Evolutionary conservation across 1,140 invertebrate species (phyloP).

Genomic region (Zaprionus capensis): DNA sequence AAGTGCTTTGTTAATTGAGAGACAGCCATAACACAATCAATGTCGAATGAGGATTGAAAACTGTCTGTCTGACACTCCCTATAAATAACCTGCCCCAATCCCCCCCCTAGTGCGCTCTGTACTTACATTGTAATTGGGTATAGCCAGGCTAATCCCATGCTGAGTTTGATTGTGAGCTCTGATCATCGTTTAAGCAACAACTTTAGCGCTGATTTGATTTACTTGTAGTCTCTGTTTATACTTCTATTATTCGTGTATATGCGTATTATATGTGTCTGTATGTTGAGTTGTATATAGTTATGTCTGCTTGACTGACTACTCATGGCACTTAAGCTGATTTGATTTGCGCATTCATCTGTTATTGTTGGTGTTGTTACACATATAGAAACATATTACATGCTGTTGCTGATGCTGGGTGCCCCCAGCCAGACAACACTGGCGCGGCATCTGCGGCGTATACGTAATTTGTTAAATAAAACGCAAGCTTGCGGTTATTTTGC

Average conservation of each 20-base stretch:
- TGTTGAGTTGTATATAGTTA: conserved; percentile 30
- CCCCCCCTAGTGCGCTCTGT: not conserved
- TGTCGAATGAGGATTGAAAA: not conserved
- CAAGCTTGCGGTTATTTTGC: conserved; percentile 69
- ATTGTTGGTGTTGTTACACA: conserved; percentile 28
- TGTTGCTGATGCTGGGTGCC: conserved; percentile 21
- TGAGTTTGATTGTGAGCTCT: conserved; percentile 22
- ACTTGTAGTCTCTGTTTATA: conserved; percentile 27
- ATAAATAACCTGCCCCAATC: not conserved
- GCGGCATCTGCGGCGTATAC: conserved; percentile 56
- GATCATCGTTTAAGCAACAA: conserved; percentile 34
- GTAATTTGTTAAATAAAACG: conserved; percentile 67
- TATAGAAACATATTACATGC: conserved; percentile 9
- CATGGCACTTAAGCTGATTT: conserved; percentile 59
- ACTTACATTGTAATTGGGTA: conserved; percentile 11
- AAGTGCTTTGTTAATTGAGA: not conserved
- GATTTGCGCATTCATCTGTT: conserved; percentile 43
- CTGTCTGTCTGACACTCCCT: not conserved
- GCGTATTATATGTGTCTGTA: conserved; percentile 24
- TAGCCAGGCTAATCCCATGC: conserved; percentile 16
- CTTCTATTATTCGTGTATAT: conserved; percentile 16
- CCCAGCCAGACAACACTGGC: not conserved
- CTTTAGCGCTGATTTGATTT: conserved; percentile 43
- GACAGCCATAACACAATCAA: not conserved
- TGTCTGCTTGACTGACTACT: conserved; percentile 53